Conservation (phyloP, 2,888 invertebrate genomes). For the Drosophila robusta region DNA sequence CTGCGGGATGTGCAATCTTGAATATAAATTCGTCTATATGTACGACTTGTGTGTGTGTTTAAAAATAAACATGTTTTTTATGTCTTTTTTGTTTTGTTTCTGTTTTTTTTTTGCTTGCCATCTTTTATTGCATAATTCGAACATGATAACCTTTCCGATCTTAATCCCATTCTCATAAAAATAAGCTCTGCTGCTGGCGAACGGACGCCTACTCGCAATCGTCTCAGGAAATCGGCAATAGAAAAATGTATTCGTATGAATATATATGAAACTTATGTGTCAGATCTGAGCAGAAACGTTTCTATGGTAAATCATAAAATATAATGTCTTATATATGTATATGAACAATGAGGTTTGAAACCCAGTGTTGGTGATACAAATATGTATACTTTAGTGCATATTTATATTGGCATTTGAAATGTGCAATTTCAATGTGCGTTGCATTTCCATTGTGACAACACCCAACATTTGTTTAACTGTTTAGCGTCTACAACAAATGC, state of each 20-base stretch:
- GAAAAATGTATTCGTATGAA: background rate
- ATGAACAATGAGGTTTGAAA: too few species aligned
- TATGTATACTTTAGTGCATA: background rate
- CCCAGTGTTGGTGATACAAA: background rate
- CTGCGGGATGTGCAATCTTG: slow-evolving; percentile 7
- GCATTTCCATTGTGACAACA: background rate
- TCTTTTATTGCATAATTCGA: slow-evolving; percentile 32
- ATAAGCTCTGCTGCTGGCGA: slow-evolving; percentile 9
- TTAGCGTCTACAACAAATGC: slow-evolving; percentile 18
- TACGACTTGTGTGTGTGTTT: slow-evolving; percentile 1
- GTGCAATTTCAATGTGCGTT: slow-evolving; percentile 4
- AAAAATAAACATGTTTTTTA: slow-evolving; percentile 18
- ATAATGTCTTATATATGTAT: too few species aligned
- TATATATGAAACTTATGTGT: background rate
- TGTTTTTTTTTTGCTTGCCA: background rate
- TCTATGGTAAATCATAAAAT: too few species aligned
- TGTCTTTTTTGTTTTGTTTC: slow-evolving; percentile 3
- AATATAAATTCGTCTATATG: background rate
- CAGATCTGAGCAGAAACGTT: slow-evolving; percentile 1
- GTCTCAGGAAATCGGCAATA: slow-evolving; percentile 2
- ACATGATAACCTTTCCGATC: slow-evolving; percentile 51
- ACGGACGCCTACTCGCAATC: slow-evolving; percentile 8
- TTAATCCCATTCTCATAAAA: slow-evolving; percentile 29
- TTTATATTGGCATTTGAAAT: background rate
- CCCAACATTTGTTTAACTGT: slow-evolving; percentile 28